Percentiles rank a stretch among this genome's conserved stretches.
Evolutionary conservation across 2,888 invertebrate genomes (phyloP).

Genomic region (Pseudolycoriella hygida): DNA sequence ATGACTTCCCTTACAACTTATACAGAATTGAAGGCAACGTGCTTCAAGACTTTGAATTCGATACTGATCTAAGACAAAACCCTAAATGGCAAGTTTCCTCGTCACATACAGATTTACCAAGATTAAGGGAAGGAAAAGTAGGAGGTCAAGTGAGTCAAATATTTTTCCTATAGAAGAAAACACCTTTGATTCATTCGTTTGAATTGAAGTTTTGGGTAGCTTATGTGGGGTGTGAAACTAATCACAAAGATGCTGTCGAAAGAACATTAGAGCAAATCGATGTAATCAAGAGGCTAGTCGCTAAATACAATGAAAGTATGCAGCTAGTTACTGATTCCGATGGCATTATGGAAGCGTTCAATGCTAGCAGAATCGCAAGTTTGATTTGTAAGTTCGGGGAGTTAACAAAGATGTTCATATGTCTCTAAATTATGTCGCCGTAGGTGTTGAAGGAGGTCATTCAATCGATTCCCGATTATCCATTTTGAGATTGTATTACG

Average conservation of each 20-base stretch:
- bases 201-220: slow-evolving; percentile 38
- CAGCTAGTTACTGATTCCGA: slow-evolving; percentile 24
- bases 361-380: slow-evolving; percentile 36
- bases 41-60: slow-evolving; percentile 25
- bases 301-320: slow-evolving; percentile 26
- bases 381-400: slow-evolving; percentile 27
- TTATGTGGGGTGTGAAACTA: slow-evolving; percentile 33
- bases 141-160: slow-evolving; percentile 32
- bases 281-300: slow-evolving; percentile 35
- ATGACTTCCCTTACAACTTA: slow-evolving; percentile 31
- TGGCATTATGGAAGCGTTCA: slow-evolving; percentile 30
- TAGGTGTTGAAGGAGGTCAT: slow-evolving; percentile 41
- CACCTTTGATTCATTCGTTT: neutral
- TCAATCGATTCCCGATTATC: slow-evolving; percentile 38
- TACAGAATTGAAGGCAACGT: slow-evolving; percentile 25
- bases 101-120: slow-evolving; percentile 35
- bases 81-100: slow-evolving; percentile 22
- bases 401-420: too few relatives aligned
- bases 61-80: slow-evolving; percentile 24
- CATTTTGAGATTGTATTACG: slow-evolving; percentile 35
- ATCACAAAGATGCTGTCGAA: slow-evolving; percentile 36
- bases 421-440: too few relatives aligned
- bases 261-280: slow-evolving; percentile 41
- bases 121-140: slow-evolving; percentile 32
- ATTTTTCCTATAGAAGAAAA: neutral